These are phyloP conservation scores for Centropristis striata DNA, from an alignment of 2,113 vertebrate genomes.

Conservation along the genomic window DNA sequence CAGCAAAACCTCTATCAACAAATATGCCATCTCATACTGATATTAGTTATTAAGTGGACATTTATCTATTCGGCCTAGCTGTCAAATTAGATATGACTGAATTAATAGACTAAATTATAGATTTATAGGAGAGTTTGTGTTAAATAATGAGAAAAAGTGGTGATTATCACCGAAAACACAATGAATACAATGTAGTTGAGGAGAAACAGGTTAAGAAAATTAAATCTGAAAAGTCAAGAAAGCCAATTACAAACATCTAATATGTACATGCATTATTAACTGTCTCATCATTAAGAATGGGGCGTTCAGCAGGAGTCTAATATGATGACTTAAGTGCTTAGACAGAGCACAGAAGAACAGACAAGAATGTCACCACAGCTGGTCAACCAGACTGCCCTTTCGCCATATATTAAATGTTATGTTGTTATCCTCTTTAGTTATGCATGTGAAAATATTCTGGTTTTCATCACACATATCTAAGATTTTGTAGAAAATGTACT, in stretches of 20 bases:
- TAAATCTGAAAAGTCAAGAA: neutral
- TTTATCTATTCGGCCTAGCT: neutral
- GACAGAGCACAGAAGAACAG: constrained; percentile 5
- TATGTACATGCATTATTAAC: constrained; percentile 31
- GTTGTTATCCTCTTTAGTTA: neutral
- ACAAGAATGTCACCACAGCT: constrained; percentile 2
- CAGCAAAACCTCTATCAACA: neutral
- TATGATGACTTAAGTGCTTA: constrained; percentile 19
- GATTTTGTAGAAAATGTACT: neutral
- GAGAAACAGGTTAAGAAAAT: neutral
- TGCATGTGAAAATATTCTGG: neutral
- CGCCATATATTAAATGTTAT: constrained; percentile 25
- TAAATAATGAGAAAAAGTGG: neutral
- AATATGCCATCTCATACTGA: neutral
- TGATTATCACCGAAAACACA: neutral
- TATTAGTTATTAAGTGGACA: constrained; percentile 23
- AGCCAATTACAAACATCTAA: neutral
- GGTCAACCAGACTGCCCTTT: neutral
- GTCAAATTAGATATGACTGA: neutral
- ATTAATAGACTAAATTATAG: neutral
- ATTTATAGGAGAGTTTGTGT: neutral
- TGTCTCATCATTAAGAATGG: constrained; percentile 15
- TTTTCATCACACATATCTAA: neutral
- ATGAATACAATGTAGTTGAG: neutral
- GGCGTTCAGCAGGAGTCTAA: constrained; percentile 34